Evolutionary conservation across 2,888 invertebrate species (phyloP), one percentile per base, ranked within the genome.

Genomic region (Synergus itoensis): DNA sequence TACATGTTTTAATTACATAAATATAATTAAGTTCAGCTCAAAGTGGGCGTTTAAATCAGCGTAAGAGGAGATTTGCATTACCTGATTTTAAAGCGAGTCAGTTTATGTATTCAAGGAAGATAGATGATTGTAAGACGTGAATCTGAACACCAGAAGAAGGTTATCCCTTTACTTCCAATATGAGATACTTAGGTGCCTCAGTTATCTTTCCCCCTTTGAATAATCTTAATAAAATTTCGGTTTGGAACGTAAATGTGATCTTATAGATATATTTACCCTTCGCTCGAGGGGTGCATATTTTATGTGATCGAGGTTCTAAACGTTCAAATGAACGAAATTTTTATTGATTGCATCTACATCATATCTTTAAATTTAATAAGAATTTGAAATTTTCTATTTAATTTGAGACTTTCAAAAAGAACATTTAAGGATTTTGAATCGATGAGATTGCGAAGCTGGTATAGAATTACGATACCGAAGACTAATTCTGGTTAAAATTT

Each of bases 1-100:
- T 69, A 48, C 69, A 48, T 57, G 36, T 36, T 73, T 73, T 73
- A 73, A 53, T 53, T 53, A 73, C 73, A 73, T 53, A 53, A 73
- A 73, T 53, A 53, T 73, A 53, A 73, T 73, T 73, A 73, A 48
- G 36, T 73, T 53, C n/a, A 40, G 73, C 53, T 73, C 4, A 18
- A 41, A 65, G 40, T 65, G 36, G 40, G 40, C n/a, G 18, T 65
- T 11, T 36, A 53, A 73, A 53, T 73, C 53, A 73, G 9, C 36
- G 4, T 73, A 53, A 73, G 11, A 28, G 21, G 45, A 69, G 45
- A 69, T 69, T 69, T 69, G 28, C 69, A 48, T 69, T 69, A 69
- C 48, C n/a, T 69, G 48, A 69, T 45, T 69, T 69, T n/a, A 28
- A 48, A 48, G 28, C 9, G 53, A 57, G n/a, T 18, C 53, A 3